Evolutionary conservation across 2,113 vertebrate species (phyloP).

Genomic region (Pterocles burchelli): DNA sequence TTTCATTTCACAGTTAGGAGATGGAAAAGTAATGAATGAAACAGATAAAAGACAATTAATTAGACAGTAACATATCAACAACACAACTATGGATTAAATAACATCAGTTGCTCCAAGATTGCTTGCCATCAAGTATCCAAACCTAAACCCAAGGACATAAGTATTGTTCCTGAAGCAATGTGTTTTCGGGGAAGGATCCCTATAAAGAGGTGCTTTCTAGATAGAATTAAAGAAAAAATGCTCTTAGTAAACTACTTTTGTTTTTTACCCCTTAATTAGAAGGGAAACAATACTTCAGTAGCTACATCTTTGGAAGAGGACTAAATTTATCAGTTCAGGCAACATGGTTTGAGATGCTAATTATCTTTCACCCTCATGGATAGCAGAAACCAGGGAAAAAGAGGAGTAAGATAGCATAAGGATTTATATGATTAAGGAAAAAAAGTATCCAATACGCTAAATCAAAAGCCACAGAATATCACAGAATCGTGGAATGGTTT

Average conservation of each 20-base stretch:
- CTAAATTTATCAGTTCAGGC: background rate
- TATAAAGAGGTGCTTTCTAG: background rate
- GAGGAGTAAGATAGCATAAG: background rate
- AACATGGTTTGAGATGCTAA: background rate
- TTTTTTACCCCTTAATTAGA: background rate
- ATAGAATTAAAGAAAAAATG: background rate
- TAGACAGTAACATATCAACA: background rate
- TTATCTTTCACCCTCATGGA: background rate
- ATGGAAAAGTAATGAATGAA: background rate
- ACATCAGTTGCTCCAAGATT: background rate
- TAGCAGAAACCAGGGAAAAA: fast-evolving
- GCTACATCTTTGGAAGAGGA: background rate
- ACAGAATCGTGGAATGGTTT: too few species aligned
- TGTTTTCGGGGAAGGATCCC: background rate
- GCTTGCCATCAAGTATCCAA: background rate
- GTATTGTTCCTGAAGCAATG: background rate
- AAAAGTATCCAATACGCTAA: background rate
- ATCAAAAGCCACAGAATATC: background rate
- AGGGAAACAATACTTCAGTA: background rate
- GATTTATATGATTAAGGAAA: background rate
- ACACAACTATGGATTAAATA: background rate
- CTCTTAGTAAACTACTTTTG: background rate
- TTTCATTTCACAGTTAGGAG: background rate
- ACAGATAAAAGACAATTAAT: background rate
- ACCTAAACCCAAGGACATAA: background rate